Conservation (phyloP, 2,113 vertebrate genomes). For the Vimba vimba region DNA sequence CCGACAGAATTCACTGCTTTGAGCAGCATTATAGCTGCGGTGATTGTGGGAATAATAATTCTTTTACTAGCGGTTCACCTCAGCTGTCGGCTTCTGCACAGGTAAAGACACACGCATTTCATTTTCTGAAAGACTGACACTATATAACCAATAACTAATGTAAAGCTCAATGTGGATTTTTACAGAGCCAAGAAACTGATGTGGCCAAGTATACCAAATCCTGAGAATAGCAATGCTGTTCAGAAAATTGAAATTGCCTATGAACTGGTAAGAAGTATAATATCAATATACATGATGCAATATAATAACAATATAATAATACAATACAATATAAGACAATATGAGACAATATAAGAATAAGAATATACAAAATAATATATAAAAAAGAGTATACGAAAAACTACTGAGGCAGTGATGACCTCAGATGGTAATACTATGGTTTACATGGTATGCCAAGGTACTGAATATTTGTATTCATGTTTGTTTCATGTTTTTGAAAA, state of each 20-base stretch:
- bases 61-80: conserved; percentile 55
- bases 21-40: conserved; percentile 9
- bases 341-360: neutral
- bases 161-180: conserved; percentile 28
- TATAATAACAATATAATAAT: too few species aligned
- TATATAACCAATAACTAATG: neutral
- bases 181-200: conserved; percentile 69
- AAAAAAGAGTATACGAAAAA: neutral
- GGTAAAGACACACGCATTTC: conserved; percentile 57
- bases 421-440: neutral
- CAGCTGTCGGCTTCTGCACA: conserved; percentile 60
- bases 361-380: neutral
- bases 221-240: conserved; percentile 76
- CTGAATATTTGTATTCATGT: neutral
- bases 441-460: neutral
- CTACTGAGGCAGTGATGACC: neutral
- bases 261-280: conserved; percentile 58
- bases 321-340: too few species aligned
- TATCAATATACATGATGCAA: too few species aligned
- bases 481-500: too few species aligned
- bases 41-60: conserved; percentile 27
- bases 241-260: conserved; percentile 70
- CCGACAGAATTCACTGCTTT: conserved; percentile 46
- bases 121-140: neutral
- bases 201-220: conserved; percentile 81